Conservation (phyloP, 2,888 invertebrate species). For the Cosmia trapezina region DNA sequence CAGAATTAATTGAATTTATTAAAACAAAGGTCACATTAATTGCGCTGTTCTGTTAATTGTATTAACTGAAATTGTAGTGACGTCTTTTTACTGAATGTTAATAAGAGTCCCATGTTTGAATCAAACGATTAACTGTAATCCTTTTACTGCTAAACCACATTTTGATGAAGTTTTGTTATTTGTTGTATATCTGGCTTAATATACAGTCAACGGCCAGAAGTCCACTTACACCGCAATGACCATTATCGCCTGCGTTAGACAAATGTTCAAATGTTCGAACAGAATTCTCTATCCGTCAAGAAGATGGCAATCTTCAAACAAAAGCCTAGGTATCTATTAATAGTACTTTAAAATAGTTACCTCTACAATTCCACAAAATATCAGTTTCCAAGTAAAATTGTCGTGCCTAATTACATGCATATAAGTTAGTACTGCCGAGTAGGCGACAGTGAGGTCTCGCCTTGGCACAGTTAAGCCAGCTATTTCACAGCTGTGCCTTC, state of each 20-base stretch:
- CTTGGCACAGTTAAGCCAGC: conserved; percentile 74
- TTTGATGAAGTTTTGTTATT: background rate
- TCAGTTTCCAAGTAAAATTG: conserved; percentile 42
- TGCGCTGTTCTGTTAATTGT: conserved; percentile 1
- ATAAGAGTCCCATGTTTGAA: background rate
- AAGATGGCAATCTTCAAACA: background rate
- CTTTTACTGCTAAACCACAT: background rate
- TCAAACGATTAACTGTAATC: background rate
- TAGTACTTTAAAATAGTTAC: background rate
- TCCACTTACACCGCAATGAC: no score
- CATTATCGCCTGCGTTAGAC: no score
- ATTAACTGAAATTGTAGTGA: background rate
- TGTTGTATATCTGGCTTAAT: background rate
- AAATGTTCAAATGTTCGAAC: background rate
- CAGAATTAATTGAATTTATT: conserved; percentile 19
- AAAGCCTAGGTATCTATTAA: background rate
- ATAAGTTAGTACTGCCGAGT: conserved; percentile 57
- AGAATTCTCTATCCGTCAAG: background rate
- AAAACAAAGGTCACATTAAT: conserved; percentile 16
- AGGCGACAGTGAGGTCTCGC: conserved; percentile 67
- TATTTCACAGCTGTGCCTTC: conserved; percentile 73
- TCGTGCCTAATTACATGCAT: conserved; percentile 53
- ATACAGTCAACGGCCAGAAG: no score
- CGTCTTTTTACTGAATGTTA: background rate
- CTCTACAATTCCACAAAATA: conserved; percentile 10